Conservation (phyloP, 2,113 vertebrate species). For the Arenaria interpres region DNA sequence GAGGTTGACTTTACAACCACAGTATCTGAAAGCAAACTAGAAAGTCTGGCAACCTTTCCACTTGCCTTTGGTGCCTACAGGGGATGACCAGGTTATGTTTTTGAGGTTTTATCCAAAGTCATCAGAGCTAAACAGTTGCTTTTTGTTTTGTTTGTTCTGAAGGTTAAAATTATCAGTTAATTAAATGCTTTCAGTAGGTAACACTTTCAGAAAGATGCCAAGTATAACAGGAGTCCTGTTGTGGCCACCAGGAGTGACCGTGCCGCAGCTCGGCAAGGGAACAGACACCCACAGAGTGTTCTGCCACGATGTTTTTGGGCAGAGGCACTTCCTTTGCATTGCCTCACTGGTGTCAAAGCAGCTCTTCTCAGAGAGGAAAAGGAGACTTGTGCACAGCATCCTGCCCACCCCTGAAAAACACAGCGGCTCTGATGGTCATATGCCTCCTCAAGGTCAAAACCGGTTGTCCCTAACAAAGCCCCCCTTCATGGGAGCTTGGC, state of each 20-base stretch:
- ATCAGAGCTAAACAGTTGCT: neutral
- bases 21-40: neutral
- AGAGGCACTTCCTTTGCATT: neutral
- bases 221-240: neutral
- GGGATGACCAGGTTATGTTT: neutral
- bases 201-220: neutral
- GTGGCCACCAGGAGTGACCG: neutral
- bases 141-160: neutral
- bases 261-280: neutral
- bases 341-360: neutral
- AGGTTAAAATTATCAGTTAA: slow-evolving; percentile 8
- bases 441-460: neutral
- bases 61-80: neutral
- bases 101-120: neutral
- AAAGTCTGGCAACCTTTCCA: neutral
- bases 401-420: neutral
- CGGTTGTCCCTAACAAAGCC: neutral
- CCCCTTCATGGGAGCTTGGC: neutral
- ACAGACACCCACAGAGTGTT: neutral
- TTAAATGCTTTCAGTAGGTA: neutral
- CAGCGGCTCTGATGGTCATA: neutral
- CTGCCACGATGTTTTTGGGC: neutral
- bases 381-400: neutral
- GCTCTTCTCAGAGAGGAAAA: neutral
- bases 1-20: neutral